phyloP scores from a whole-genome alignment of 2,888 invertebrate species.

The Imbricaverruca yamaguchii region DNA sequence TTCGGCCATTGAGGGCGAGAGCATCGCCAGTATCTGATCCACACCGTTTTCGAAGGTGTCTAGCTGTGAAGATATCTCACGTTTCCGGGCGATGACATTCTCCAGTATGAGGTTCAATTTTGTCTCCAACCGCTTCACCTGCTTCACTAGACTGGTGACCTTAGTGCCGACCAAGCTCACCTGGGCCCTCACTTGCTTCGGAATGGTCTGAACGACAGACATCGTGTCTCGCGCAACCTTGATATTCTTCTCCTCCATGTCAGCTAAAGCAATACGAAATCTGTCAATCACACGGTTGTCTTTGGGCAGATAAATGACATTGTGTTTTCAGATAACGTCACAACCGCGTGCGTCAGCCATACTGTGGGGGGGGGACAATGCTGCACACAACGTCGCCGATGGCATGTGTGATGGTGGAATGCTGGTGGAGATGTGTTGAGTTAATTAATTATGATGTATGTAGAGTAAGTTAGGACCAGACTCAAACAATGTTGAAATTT shows the following conservation, averaged over 20 bases:
- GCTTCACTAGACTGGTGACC: neutral
- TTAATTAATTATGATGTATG: too few species aligned
- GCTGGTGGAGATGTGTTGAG: too few species aligned
- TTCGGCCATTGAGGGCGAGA: neutral
- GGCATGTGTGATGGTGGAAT: too few species aligned
- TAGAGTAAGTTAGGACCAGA: too few species aligned
- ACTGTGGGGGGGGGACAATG: too few species aligned
- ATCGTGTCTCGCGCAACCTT: neutral
- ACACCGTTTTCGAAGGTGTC: neutral
- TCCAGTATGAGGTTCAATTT: neutral
- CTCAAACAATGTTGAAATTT: too few species aligned
- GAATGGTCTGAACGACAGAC: neutral
- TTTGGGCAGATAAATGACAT: too few species aligned
- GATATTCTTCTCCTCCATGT: neutral
- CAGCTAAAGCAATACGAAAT: neutral
- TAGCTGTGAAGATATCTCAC: neutral
- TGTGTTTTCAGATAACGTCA: too few species aligned
- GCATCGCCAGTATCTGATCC: neutral
- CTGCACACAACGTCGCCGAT: too few species aligned
- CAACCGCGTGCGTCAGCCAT: too few species aligned
- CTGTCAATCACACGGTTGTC: too few species aligned
- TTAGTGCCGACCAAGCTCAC: neutral
- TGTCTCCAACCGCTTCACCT: neutral
- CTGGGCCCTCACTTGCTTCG: neutral
- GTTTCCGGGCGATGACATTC: neutral